phyloP scores from a whole-genome alignment of 2,888 invertebrate genomes.

The Protodeltote pygarga region DNA sequence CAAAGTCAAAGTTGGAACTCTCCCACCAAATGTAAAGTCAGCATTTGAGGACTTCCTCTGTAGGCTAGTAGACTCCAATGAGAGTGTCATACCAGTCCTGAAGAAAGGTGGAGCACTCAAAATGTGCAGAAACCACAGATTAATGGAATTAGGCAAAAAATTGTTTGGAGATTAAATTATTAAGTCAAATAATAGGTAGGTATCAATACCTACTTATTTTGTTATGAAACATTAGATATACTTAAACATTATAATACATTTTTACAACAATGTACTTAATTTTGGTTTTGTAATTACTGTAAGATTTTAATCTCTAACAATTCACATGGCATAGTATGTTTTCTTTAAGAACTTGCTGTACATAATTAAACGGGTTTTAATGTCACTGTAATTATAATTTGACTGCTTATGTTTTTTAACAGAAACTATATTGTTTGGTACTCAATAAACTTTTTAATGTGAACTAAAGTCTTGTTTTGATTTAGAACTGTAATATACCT shows the following conservation, averaged over 20 bases:
- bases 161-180: slow-evolving; percentile 92
- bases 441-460: slow-evolving; percentile 58
- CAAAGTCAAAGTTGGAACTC: slow-evolving; percentile 93
- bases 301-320: slow-evolving; percentile 16
- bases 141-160: slow-evolving; percentile 96
- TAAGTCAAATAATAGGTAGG: slow-evolving; percentile 46
- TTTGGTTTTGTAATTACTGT: slow-evolving; percentile 23
- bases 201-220: slow-evolving; percentile 51
- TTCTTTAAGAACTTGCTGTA: slow-evolving; percentile 48
- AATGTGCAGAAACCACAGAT: slow-evolving; percentile 94
- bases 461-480: slow-evolving; percentile 50
- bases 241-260: slow-evolving; percentile 40
- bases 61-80: slow-evolving; percentile 93
- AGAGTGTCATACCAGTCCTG: slow-evolving; percentile 90
- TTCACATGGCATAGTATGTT: slow-evolving; percentile 14
- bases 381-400: slow-evolving; percentile 27
- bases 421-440: slow-evolving; percentile 49
- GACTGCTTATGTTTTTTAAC: slow-evolving; percentile 25
- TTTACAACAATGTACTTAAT: slow-evolving; percentile 55
- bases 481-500: slow-evolving; percentile 72
- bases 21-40: slow-evolving; percentile 94
- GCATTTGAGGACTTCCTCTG: slow-evolving; percentile 96
- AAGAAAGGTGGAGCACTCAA: slow-evolving; percentile 94
- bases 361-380: slow-evolving; percentile 48
- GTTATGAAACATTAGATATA: slow-evolving; percentile 38